phyloP scores from a whole-genome alignment of 2,113 vertebrate genomes.

The Mirounga angustirostris region DNA sequence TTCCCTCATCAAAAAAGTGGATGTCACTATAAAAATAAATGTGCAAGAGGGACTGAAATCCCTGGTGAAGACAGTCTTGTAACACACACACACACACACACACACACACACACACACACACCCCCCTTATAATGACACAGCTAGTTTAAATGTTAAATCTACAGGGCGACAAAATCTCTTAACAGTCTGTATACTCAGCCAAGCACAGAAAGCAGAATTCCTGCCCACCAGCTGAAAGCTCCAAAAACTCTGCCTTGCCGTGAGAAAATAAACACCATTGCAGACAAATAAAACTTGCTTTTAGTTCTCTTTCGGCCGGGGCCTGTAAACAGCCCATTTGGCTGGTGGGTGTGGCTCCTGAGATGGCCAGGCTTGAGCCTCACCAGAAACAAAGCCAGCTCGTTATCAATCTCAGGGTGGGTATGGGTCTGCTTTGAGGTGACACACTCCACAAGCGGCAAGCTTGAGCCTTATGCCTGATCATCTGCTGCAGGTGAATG shows the following conservation, averaged over 20 bases:
- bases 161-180: background rate
- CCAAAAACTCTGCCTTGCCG: constrained; percentile 25
- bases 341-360: constrained; percentile 23
- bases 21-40: background rate
- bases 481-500: background rate
- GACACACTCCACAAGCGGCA: background rate
- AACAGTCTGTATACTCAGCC: background rate
- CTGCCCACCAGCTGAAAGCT: constrained; percentile 43
- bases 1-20: background rate
- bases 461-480: background rate
- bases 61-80: background rate
- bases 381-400: background rate
- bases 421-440: background rate
- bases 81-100: background rate
- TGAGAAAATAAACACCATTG: constrained; percentile 79
- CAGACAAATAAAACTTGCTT: constrained; percentile 75
- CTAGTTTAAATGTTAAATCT: background rate
- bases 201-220: constrained; percentile 19
- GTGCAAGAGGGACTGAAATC: background rate
- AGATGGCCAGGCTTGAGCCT: background rate
- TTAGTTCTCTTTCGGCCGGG: constrained; percentile 40
- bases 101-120: background rate
- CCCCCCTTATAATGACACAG: background rate
- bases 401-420: background rate
- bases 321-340: constrained; percentile 70